These are phyloP conservation scores for Halichoeres trimaculatus DNA, from an alignment of 2,113 vertebrate species.

Conservation along the genomic window DNA sequence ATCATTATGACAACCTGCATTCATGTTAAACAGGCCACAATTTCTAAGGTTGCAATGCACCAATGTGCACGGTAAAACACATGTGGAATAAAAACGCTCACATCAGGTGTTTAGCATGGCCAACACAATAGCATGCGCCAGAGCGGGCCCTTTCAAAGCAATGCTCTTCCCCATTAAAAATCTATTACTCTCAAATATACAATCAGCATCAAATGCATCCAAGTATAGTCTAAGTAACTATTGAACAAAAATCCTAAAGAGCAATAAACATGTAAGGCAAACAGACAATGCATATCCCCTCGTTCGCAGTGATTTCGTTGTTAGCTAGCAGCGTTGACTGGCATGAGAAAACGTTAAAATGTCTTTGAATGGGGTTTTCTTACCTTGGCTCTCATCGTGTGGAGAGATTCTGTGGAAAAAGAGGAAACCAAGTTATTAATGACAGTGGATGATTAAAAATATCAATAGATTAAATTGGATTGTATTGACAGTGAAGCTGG, in stretches of 20 bases:
- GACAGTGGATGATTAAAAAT: slow-evolving; percentile 55
- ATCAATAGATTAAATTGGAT: slow-evolving; percentile 76
- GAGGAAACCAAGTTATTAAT: slow-evolving; percentile 26
- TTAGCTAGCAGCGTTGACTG: slow-evolving; percentile 13
- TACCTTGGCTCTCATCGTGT: slow-evolving; percentile 94
- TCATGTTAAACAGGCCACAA: neutral
- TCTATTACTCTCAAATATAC: no score
- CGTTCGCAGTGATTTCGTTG: neutral
- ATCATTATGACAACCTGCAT: neutral
- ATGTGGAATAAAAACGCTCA: neutral
- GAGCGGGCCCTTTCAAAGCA: neutral
- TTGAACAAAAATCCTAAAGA: no score
- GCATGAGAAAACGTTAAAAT: neutral
- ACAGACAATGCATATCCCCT: neutral
- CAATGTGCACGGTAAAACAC: no score
- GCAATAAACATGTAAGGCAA: fast-evolving
- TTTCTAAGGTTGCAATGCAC: no score
- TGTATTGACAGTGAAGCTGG: fast-evolving
- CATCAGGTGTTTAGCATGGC: fast-evolving
- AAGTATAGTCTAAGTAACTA: no score
- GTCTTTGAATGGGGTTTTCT: fast-evolving
- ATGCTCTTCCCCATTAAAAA: no score
- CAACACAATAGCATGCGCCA: neutral
- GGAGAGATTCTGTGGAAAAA: slow-evolving; percentile 76
- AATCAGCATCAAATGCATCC: no score